phyloP scores from a whole-genome alignment of 2,888 invertebrate genomes.

The Gari tellinella region DNA sequence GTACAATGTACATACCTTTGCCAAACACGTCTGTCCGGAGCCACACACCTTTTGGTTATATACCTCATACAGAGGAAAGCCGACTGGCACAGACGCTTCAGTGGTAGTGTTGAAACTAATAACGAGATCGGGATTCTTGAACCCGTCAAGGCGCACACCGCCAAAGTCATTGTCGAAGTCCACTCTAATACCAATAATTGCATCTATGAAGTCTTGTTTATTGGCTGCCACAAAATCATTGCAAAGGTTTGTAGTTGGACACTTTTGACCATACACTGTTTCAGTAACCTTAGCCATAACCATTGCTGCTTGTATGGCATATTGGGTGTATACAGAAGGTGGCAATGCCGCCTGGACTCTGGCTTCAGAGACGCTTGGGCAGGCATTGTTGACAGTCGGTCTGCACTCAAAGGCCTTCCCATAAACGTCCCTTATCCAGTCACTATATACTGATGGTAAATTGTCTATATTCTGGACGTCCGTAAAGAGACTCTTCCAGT shows the following conservation, averaged over 20 bases:
- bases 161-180: slow-evolving; percentile 40
- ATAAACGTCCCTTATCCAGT: slow-evolving; percentile 34
- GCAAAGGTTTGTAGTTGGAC: slow-evolving; percentile 11
- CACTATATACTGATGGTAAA: slow-evolving; percentile 10
- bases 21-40: neutral
- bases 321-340: slow-evolving; percentile 37
- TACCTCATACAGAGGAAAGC: slow-evolving; percentile 38
- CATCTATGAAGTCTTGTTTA: slow-evolving; percentile 30
- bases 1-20: too few species aligned
- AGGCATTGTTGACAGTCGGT: slow-evolving; percentile 12
- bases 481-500: neutral
- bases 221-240: slow-evolving; percentile 6
- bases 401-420: slow-evolving; percentile 23
- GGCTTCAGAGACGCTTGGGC: neutral
- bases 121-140: slow-evolving; percentile 25
- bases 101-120: slow-evolving; percentile 18
- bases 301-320: slow-evolving; percentile 45
- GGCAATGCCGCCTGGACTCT: slow-evolving; percentile 9
- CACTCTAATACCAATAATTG: slow-evolving; percentile 11
- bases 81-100: slow-evolving; percentile 13
- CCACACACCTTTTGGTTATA: slow-evolving; percentile 35
- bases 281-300: slow-evolving; percentile 25
- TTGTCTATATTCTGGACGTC: neutral
- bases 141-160: slow-evolving; percentile 14
- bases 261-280: slow-evolving; percentile 8